phyloP scores from a whole-genome alignment of 2,888 invertebrate species.

The Drosophila neonasuta region DNA sequence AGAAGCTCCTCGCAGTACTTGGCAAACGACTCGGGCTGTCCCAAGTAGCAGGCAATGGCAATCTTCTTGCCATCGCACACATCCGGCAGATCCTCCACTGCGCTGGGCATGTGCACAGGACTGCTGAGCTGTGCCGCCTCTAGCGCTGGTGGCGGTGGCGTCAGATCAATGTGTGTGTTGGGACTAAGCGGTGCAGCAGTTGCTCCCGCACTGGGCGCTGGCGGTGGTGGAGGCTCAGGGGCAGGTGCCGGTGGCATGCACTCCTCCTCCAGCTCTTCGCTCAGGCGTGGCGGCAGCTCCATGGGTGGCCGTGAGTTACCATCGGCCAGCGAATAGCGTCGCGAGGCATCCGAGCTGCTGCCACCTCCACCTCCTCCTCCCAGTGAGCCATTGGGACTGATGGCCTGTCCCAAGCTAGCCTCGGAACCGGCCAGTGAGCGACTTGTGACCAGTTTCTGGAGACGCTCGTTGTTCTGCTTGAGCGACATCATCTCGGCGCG shows the following conservation, averaged over 20 bases:
- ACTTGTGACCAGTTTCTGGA: slow-evolving; percentile 92
- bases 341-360: slow-evolving; percentile 82
- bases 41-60: slow-evolving; percentile 93
- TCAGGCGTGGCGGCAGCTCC: slow-evolving; percentile 81
- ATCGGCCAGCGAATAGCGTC: slow-evolving; percentile 85
- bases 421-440: slow-evolving; percentile 86
- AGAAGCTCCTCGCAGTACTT: slow-evolving; percentile 87
- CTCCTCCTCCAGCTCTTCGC: slow-evolving; percentile 82
- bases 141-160: slow-evolving; percentile 82
- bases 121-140: slow-evolving; percentile 75
- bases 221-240: slow-evolving; percentile 81
- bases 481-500: slow-evolving; percentile 96
- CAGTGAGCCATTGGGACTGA: slow-evolving; percentile 82
- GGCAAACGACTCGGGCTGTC: slow-evolving; percentile 90
- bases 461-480: slow-evolving; percentile 97
- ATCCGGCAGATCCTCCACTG: slow-evolving; percentile 85
- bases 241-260: slow-evolving; percentile 81
- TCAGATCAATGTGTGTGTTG: slow-evolving; percentile 81
- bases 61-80: slow-evolving; percentile 93
- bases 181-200: slow-evolving; percentile 76
- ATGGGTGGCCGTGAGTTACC: slow-evolving; percentile 82
- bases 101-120: slow-evolving; percentile 81
- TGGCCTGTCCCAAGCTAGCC: slow-evolving; percentile 84
- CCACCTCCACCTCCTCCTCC: slow-evolving; percentile 80
- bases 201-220: slow-evolving; percentile 59